A percentile compares a stretch with the other conserved stretches of the same genome.
Evolutionary conservation across 2,113 vertebrate species (phyloP).

Genomic region (Cyprinus carpio): DNA sequence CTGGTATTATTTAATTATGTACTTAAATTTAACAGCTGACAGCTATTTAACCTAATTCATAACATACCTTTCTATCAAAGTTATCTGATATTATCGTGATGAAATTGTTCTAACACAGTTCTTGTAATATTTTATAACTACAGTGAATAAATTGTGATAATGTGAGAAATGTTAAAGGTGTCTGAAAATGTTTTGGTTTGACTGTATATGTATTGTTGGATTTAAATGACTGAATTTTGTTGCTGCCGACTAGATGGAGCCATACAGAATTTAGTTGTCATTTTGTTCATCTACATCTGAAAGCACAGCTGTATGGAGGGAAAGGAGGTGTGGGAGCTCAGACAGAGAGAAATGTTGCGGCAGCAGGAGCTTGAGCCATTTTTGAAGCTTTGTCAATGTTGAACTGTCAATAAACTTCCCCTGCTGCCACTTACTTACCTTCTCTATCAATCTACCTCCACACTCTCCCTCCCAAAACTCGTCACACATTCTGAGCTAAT

Average conservation of each 20-base stretch:
- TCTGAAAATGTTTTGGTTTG: too few relatives aligned
- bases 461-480: background rate
- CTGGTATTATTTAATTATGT: too few relatives aligned
- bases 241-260: background rate
- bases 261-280: background rate
- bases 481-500: background rate
- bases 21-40: too few relatives aligned
- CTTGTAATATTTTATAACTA: too few relatives aligned
- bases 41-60: too few relatives aligned
- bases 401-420: slow-evolving; percentile 87
- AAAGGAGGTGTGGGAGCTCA: slow-evolving; percentile 19
- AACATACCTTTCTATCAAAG: too few relatives aligned
- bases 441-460: slow-evolving; percentile 76
- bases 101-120: too few relatives aligned
- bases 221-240: too few relatives aligned
- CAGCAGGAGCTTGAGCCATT: slow-evolving; percentile 78
- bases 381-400: slow-evolving; percentile 84
- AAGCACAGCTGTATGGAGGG: background rate
- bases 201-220: too few relatives aligned
- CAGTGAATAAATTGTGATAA: too few relatives aligned
- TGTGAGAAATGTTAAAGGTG: too few relatives aligned
- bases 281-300: background rate
- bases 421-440: slow-evolving; percentile 65
- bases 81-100: too few relatives aligned
- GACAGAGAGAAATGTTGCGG: slow-evolving; percentile 82